phyloP scores from a whole-genome alignment of 2,113 vertebrate genomes.

The Passer montanus region DNA sequence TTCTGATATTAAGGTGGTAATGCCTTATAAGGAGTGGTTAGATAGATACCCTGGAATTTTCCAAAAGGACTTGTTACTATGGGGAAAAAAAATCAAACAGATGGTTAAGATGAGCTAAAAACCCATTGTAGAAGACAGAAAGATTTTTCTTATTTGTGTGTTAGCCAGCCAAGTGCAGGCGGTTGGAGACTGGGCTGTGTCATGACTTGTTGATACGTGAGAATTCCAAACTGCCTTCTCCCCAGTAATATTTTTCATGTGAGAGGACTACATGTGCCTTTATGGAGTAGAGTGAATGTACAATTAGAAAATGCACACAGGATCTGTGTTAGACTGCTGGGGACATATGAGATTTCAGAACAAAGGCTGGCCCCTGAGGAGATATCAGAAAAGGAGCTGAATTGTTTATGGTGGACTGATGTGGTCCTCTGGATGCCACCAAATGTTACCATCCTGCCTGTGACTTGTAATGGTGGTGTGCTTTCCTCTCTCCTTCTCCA shows the following conservation, averaged over 20 bases:
- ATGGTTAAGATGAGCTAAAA: conserved; percentile 36
- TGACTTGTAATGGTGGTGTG: not conserved
- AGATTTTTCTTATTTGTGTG: not conserved
- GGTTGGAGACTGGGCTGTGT: conserved; percentile 5
- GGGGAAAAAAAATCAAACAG: not conserved
- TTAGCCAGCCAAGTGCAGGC: conserved; percentile 23
- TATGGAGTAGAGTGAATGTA: not conserved
- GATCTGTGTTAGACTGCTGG: not conserved
- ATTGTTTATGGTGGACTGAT: not conserved
- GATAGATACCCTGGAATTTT: not conserved
- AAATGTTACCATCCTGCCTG: not conserved
- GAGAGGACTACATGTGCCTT: not conserved
- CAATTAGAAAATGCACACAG: not conserved
- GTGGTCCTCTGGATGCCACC: not conserved
- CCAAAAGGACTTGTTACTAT: not conserved
- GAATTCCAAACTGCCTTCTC: conserved; percentile 36
- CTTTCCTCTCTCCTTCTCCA: not conserved
- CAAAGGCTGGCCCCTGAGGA: not conserved
- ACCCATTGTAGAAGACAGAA: not conserved
- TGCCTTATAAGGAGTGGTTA: not conserved
- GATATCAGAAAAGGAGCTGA: not conserved
- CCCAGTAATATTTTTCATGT: not conserved
- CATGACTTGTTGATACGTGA: conserved; percentile 34
- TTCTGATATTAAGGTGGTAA: not conserved
- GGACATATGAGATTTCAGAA: not conserved